Evolutionary conservation across 2,113 vertebrate genomes (phyloP).

Genomic region (Oncorhynchus tshawytscha): DNA sequence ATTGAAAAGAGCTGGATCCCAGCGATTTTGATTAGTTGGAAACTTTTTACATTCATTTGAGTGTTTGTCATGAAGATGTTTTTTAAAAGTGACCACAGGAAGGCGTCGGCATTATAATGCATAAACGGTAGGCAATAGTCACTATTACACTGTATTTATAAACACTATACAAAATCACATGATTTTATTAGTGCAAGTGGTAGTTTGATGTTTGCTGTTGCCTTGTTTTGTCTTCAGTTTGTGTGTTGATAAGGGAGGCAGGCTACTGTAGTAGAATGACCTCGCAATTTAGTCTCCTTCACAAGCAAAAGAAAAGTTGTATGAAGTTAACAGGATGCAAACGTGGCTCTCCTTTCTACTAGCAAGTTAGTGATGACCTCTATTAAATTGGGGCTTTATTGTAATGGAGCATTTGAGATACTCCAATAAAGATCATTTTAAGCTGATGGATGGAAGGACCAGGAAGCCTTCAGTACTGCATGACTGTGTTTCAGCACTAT

Average conservation of each 20-base stretch:
- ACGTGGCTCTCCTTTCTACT: background rate
- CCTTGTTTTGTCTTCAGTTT: background rate
- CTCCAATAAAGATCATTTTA: background rate
- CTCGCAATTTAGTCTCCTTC: background rate
- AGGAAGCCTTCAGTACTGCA: background rate
- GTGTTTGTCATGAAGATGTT: too few relatives aligned
- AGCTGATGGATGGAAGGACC: background rate
- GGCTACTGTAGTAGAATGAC: background rate
- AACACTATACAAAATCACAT: too few relatives aligned
- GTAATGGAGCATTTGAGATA: background rate
- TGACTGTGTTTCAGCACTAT: constrained; percentile 2
- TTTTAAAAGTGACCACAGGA: too few relatives aligned
- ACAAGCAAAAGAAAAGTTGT: background rate
- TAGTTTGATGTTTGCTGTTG: too few relatives aligned
- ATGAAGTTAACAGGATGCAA: background rate
- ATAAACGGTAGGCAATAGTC: too few relatives aligned
- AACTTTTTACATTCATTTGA: too few relatives aligned
- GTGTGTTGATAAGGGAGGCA: background rate
- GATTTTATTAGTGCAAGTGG: too few relatives aligned
- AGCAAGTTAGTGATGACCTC: background rate
- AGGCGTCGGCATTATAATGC: too few relatives aligned
- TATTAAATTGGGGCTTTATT: background rate
- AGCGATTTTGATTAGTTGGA: too few relatives aligned
- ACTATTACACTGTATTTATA: too few relatives aligned
- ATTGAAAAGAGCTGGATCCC: too few relatives aligned